phyloP scores from a whole-genome alignment of 1,140 invertebrate genomes.

The Aradophagus sp. region DNA sequence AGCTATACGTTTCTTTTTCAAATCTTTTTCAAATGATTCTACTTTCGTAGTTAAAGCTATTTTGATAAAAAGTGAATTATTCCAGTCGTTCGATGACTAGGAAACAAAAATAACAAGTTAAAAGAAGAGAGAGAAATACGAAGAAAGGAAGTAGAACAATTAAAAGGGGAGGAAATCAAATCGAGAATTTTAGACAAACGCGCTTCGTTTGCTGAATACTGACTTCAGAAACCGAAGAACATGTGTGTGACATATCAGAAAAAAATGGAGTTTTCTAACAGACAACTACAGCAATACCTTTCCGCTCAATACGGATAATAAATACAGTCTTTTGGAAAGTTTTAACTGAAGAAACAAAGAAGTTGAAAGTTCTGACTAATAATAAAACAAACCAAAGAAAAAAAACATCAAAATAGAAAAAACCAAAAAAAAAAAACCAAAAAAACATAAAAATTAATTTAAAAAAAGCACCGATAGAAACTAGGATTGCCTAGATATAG shows the following conservation, averaged over 20 bases:
- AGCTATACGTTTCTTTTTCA: slow-evolving; percentile 57
- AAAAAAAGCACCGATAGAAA: too few relatives aligned
- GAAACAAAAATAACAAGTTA: slow-evolving; percentile 34
- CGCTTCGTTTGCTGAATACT: slow-evolving; percentile 52
- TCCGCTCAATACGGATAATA: slow-evolving; percentile 71
- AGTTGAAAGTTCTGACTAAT: slow-evolving; percentile 52
- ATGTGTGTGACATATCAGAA: slow-evolving; percentile 71
- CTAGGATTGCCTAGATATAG: too few relatives aligned
- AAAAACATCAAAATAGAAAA: slow-evolving; percentile 19
- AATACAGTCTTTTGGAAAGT: slow-evolving; percentile 58
- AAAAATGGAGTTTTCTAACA: slow-evolving; percentile 65
- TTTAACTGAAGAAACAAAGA: slow-evolving; percentile 55
- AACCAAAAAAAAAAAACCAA: too few relatives aligned
- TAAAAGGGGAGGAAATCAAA: slow-evolving; percentile 22
- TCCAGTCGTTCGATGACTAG: slow-evolving; percentile 55
- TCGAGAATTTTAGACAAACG: slow-evolving; percentile 10
- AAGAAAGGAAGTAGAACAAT: slow-evolving; percentile 3
- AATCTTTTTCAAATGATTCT: slow-evolving; percentile 58
- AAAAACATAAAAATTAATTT: too few relatives aligned
- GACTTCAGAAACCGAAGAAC: slow-evolving; percentile 50
- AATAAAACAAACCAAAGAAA: slow-evolving; percentile 29
- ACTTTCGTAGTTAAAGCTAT: slow-evolving; percentile 60
- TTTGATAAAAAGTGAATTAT: slow-evolving; percentile 61
- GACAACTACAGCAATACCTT: slow-evolving; percentile 69
- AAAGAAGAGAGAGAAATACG: slow-evolving; percentile 14